Conservation (phyloP, 1,140 invertebrate genomes). For the Brachionus sp. region DNA sequence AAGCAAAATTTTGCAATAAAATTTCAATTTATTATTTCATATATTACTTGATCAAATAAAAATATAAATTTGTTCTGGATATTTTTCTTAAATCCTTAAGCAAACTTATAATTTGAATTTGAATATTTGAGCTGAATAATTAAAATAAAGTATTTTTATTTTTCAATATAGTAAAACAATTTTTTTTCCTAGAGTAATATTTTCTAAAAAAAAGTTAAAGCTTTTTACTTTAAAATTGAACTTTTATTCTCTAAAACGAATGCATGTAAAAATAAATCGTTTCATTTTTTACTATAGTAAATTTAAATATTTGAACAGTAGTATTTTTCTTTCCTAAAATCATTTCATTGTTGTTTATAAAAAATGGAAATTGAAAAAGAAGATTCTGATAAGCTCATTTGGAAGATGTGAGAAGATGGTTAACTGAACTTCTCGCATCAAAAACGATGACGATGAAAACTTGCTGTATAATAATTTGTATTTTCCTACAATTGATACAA, state of each 20-base stretch:
- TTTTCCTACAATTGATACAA: too few species aligned
- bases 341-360: conserved; percentile 14
- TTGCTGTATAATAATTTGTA: too few species aligned
- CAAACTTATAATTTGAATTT: too few species aligned
- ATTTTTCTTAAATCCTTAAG: too few species aligned
- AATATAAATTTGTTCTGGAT: too few species aligned
- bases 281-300: background rate
- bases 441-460: too few species aligned
- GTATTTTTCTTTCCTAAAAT: background rate
- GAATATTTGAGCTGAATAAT: too few species aligned
- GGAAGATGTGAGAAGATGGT: background rate
- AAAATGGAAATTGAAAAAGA: conserved; percentile 11
- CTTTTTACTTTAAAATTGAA: conserved; percentile 6
- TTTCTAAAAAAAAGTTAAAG: background rate
- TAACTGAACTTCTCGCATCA: conserved; percentile 11
- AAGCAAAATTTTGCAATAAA: too few species aligned
- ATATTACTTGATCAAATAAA: too few species aligned
- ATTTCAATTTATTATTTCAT: too few species aligned
- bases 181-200: background rate
- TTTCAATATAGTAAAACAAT: conserved; percentile 8
- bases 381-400: background rate
- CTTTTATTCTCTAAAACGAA: background rate
- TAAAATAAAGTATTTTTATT: conserved; percentile 3
- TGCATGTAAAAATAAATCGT: conserved; percentile 3
- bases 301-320: background rate